Evolutionary conservation across 2,797 vertebrate species (phyloP).

Genomic region (Luscinia megarhynchos): DNA sequence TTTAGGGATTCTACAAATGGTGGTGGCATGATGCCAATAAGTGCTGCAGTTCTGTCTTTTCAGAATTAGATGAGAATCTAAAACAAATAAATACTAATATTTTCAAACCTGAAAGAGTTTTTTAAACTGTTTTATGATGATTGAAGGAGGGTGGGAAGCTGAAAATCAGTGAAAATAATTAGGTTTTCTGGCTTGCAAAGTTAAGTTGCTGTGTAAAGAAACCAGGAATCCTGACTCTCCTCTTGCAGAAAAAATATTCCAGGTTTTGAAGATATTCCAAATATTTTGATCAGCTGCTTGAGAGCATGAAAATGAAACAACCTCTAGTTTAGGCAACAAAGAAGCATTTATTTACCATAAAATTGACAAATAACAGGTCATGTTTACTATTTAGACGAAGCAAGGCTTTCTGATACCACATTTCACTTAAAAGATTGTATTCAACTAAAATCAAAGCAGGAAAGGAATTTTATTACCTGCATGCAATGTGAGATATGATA

Average conservation of each 20-base stretch:
- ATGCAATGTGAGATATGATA: conserved; percentile 72
- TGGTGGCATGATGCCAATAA: not conserved
- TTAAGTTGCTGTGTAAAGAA: conserved; percentile 1
- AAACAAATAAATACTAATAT: not conserved
- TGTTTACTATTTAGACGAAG: conserved; percentile 66
- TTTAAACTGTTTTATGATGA: not conserved
- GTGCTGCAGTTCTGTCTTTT: not conserved
- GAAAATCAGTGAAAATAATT: not conserved
- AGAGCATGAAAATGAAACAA: conserved; percentile 18
- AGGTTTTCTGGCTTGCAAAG: conserved; percentile 14
- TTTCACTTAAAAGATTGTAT: conserved; percentile 77
- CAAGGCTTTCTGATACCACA: conserved; percentile 59
- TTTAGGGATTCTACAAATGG: not conserved
- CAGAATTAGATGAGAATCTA: not conserved
- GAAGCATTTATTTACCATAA: conserved; percentile 55
- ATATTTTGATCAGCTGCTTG: conserved; percentile 16
- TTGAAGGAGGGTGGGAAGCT: not conserved
- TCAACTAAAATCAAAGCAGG: conserved; percentile 77
- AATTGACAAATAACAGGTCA: conserved; percentile 70
- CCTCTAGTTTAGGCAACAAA: not conserved
- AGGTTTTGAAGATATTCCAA: conserved; percentile 28
- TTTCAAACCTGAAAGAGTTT: not conserved
- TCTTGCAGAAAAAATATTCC: not conserved
- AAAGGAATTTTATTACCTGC: conserved; percentile 76
- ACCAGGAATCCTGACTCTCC: not conserved